phyloP scores from a whole-genome alignment of 2,113 vertebrate species.

The Baryphthengus martii region DNA sequence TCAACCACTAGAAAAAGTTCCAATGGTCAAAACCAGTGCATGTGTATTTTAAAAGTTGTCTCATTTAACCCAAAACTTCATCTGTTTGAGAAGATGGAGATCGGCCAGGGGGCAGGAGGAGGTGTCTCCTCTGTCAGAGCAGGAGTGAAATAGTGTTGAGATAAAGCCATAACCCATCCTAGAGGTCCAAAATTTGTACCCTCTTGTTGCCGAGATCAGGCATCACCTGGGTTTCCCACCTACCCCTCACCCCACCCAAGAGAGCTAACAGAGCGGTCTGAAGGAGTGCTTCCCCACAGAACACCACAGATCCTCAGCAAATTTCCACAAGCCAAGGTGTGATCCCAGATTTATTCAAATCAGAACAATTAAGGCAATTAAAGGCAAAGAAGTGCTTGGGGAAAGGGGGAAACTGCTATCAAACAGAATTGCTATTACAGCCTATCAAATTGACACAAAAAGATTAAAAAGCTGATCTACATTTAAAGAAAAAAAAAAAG shows the following conservation, averaged over 20 bases:
- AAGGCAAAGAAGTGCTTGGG: slow-evolving; percentile 66
- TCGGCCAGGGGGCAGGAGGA: not conserved
- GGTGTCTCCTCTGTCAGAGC: not conserved
- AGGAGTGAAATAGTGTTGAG: not conserved
- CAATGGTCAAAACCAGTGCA: not conserved
- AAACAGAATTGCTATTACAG: slow-evolving; percentile 69
- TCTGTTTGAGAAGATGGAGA: not conserved
- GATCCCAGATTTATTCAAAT: slow-evolving; percentile 73
- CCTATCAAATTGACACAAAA: slow-evolving; percentile 77
- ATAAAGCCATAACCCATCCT: not conserved
- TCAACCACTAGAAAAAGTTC: not conserved
- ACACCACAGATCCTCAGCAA: not conserved
- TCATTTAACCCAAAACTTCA: not conserved
- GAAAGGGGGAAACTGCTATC: slow-evolving; percentile 26
- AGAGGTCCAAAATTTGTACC: not conserved
- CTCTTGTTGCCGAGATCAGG: not conserved
- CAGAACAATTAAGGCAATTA: slow-evolving; percentile 76
- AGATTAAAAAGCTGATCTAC: slow-evolving; percentile 77
- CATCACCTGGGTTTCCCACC: not conserved
- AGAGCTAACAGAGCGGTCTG: not conserved
- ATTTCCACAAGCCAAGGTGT: slow-evolving; percentile 64
- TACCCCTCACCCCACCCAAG: not conserved
- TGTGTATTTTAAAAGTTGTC: not conserved
- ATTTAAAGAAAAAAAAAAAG: slow-evolving; percentile 46
- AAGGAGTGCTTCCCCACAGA: not conserved